Evolutionary conservation across 2,797 vertebrate species (phyloP), one percentile per base, ranked within the genome.

Genomic region (Chelidonichthys spinosus): DNA sequence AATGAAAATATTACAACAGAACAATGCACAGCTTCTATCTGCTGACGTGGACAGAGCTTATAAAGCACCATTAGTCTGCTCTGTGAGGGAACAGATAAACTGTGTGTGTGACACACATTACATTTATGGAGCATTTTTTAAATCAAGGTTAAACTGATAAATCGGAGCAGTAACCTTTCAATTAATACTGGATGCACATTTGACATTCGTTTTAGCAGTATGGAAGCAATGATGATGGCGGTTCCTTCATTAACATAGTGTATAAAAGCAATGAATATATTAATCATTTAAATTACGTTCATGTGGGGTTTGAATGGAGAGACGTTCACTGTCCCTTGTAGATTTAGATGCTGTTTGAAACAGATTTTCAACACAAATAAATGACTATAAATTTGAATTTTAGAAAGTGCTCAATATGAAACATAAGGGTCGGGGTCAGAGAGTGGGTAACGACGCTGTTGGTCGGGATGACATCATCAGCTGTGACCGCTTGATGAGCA

Each of bases 11-110:
- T 73, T 53, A 43, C 6, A 60, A 62, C 55, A 62, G 47, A 76
- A 79, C 69, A 69, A 68, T 13, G 40, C 53, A 9, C 14, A 42
- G 42, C 49, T 39, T 53, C 79, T 49, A 32, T 72, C 63, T 77
- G 68, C 44, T 55, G 43, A 74, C 74, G 69, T 58, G 54, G 74
- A 36, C 39, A 33, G 47, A 65, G 50, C 25, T 25, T 25, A 25
- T 25, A 25, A 25, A 25, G 25, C 25, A 25, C 25, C 25, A 25
- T 25, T 25, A 25, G 52, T 40, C 56, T 56, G 17, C 39, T 35
- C 69, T 18, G 47, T 25, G 37, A 56, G 62, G 36, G 11, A 61
- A 62, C 9, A 46, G 37, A 10, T 5, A 63, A 54, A 46, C 35
- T 7, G 6, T 17, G n/a, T 11, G 56, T 47, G 63, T 4, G 25